Conservation (phyloP, 2,888 invertebrate genomes). For the Digitonthophagus gazella region DNA sequence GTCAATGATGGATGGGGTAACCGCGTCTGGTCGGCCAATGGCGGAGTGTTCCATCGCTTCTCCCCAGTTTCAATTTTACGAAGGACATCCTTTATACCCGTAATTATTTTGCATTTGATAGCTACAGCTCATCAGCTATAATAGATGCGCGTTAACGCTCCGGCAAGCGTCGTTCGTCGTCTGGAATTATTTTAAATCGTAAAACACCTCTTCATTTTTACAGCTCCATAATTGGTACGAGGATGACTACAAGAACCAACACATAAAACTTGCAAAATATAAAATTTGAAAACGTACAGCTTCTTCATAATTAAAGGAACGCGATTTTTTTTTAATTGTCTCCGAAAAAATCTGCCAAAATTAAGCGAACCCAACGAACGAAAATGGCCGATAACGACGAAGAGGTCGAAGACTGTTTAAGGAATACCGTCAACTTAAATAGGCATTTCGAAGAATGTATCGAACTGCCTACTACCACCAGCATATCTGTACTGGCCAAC, state of each 20-base stretch:
- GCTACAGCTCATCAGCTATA: background rate
- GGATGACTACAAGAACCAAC: background rate
- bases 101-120: background rate
- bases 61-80: background rate
- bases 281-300: too few species aligned
- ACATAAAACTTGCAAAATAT: background rate
- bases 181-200: background rate
- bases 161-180: background rate
- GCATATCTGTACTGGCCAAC: conserved; percentile 42
- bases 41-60: background rate
- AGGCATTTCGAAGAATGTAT: conserved; percentile 49
- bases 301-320: too few species aligned
- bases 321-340: background rate
- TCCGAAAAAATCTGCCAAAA: background rate
- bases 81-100: background rate
- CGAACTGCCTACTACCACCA: conserved; percentile 48
- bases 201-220: background rate
- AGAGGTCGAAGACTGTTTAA: conserved; percentile 48
- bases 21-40: background rate
- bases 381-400: conserved; percentile 48
- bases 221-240: background rate
- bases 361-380: conserved; percentile 18
- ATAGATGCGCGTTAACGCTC: background rate
- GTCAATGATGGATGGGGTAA: background rate
- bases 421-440: conserved; percentile 49